A percentile compares a stretch with the other conserved stretches of the same genome.
Conservation (phyloP, 2,888 invertebrate genomes). For the Dolichomitus sp. region DNA sequence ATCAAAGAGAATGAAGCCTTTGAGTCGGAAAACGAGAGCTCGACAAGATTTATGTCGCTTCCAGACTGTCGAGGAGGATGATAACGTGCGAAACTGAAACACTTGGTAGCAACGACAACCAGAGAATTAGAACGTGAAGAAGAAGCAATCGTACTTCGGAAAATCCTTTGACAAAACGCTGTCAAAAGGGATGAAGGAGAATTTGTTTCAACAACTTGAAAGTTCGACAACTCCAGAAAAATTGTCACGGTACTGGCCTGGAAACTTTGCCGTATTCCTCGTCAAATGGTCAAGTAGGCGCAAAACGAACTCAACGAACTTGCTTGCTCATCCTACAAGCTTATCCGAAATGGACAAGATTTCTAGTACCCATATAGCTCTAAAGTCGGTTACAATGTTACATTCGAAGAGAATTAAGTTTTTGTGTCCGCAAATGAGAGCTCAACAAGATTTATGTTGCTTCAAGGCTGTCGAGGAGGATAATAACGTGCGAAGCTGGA, state of each 20-base stretch:
- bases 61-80: not conserved
- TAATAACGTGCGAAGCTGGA: not conserved
- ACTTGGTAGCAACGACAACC: too few species aligned
- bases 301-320: not conserved
- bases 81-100: not conserved
- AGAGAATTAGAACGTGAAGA: not conserved
- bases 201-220: not conserved
- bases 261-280: too few species aligned
- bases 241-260: too few species aligned
- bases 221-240: too few species aligned
- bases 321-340: not conserved
- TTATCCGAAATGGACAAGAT: too few species aligned
- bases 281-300: too few species aligned
- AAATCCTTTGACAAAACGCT: not conserved
- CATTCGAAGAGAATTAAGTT: not conserved
- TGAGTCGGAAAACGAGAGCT: not conserved
- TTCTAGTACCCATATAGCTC: not conserved
- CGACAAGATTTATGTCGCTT: not conserved
- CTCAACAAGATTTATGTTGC: not conserved
- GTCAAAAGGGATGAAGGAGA: not conserved
- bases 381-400: not conserved
- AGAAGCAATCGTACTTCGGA: not conserved
- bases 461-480: not conserved
- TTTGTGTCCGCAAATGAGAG: not conserved
- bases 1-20: not conserved